Evolutionary conservation across 2,797 vertebrate genomes (phyloP).

Genomic region (Hydrolagus colliei): DNA sequence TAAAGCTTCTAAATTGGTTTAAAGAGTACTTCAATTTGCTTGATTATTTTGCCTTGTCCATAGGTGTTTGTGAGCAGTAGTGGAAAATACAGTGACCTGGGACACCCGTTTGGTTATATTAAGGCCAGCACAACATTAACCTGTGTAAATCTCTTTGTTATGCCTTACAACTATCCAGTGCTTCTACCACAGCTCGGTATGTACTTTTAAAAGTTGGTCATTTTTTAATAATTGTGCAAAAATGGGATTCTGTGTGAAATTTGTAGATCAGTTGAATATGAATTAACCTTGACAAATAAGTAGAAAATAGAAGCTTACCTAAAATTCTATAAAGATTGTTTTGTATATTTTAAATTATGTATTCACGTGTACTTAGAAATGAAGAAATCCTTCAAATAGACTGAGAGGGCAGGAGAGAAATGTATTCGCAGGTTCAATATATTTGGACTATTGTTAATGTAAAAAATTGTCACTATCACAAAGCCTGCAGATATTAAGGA

Average conservation of each 20-base stretch:
- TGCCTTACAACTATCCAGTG: constrained; percentile 97
- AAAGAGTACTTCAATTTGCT: neutral
- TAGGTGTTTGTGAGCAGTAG: constrained; percentile 93
- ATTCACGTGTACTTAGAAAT: too few relatives aligned
- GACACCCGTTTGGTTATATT: constrained; percentile 90
- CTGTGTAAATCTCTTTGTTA: constrained; percentile 96
- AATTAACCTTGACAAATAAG: too few relatives aligned
- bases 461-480: too few relatives aligned
- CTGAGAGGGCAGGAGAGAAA: too few relatives aligned
- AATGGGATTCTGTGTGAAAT: constrained; percentile 34
- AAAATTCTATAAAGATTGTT: too few relatives aligned
- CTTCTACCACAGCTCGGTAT: constrained; percentile 89
- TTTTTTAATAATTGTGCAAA: constrained; percentile 33
- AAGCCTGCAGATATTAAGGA: too few relatives aligned
- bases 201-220: constrained; percentile 45
- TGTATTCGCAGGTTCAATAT: too few relatives aligned
- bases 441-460: too few relatives aligned
- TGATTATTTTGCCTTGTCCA: constrained; percentile 38
- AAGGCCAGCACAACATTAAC: constrained; percentile 95
- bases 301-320: too few relatives aligned
- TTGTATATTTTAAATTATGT: too few relatives aligned
- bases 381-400: too few relatives aligned
- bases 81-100: constrained; percentile 82
- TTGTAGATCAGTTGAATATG: constrained; percentile 35
- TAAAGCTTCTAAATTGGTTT: neutral